Base-by-base conservation (phyloP, 2,797 vertebrate species). In the Perodicticus potto region DNA sequence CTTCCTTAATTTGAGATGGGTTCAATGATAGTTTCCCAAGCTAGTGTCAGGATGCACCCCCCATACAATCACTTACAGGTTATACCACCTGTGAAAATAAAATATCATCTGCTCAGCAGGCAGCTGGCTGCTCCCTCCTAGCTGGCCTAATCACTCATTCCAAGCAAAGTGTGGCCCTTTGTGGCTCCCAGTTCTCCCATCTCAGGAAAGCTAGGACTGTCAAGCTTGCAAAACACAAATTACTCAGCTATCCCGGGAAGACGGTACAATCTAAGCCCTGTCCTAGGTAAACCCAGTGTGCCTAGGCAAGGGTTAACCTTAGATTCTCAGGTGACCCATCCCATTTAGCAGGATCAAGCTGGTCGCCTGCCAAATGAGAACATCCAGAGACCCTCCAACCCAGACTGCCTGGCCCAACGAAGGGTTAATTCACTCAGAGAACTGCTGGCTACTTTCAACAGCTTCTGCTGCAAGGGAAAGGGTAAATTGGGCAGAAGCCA, bases 31-130 rank as follows among this genome's bases (percentile, higher is more conserved):
- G 61, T 29, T 32, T 27, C 20, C 8, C 2, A 11, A 82, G 61
- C 32, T 59, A 43, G 49, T n/a, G 63, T 57, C 45, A 53, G 53
- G 43, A 82, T 0, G 37, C 67, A 43, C 49, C n/a, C 72, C 49
- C 29, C 34, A 45, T 4, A 7, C 25, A 32, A 25, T 69, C 76
- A 73, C 96, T 96, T 84, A 97, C 96, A 97, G 97, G 97, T 98
- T 57, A 93, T 34, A 40, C 91, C 94, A 97, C 96, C 96, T 97
- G 95, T 98, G 89, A 92, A 93, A 93, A 94, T 63, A 20, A 55
- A 88, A 23, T 34, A 27, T 2, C 16, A 1, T 20, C 43, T 23
- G 73, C 70, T 78, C 53, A 16, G 70, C 78, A 14, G 45, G 32
- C 78, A 55, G 93, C 55, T 70, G 91, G 29, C 55, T n/a, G 22